Evolutionary conservation across 2,797 vertebrate species (phyloP).

Genomic region (Clarias fuscus): DNA sequence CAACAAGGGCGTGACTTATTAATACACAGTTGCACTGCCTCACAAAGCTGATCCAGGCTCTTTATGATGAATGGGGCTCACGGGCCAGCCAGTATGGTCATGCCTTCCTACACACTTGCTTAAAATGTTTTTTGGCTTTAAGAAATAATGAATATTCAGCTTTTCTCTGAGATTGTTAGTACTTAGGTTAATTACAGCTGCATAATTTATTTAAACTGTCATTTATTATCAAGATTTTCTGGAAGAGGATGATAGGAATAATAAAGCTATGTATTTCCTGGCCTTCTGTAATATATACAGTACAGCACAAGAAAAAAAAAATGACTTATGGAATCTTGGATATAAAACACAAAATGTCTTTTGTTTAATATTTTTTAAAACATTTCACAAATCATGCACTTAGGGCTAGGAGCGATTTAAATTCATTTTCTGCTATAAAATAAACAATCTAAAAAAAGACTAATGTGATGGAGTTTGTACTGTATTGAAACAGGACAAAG

Average conservation of each 20-base stretch:
- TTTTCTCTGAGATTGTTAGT: background rate
- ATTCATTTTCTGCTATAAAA: constrained; percentile 1
- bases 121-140: background rate
- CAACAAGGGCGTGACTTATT: constrained; percentile 48
- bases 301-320: background rate
- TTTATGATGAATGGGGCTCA: background rate
- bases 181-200: constrained; percentile 4
- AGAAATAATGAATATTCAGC: background rate
- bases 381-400: background rate
- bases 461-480: background rate
- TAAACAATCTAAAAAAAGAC: background rate
- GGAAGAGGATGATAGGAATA: constrained; percentile 28
- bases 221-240: constrained; percentile 26
- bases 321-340: background rate
- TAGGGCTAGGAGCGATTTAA: background rate
- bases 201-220: constrained; percentile 1
- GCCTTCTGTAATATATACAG: background rate
- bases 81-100: background rate
- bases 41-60: constrained; percentile 8
- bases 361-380: background rate
- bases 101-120: background rate
- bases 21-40: constrained; percentile 12
- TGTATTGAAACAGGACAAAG: background rate
- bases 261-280: background rate
- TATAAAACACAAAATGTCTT: background rate